phyloP scores from a whole-genome alignment of 2,888 invertebrate genomes.

The Eupithecia centaureata region DNA sequence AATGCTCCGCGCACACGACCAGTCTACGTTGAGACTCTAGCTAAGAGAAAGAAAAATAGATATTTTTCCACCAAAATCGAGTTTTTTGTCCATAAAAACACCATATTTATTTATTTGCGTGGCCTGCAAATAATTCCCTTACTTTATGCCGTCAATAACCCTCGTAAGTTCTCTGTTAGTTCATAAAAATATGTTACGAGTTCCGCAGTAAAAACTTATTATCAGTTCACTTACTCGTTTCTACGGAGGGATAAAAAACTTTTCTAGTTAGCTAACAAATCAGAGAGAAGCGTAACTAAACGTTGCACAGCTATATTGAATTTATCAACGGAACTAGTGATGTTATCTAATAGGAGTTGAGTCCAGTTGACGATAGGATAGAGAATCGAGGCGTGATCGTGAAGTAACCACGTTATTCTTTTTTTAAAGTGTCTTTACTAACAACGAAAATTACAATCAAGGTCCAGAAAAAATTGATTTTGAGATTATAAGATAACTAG shows the following conservation, averaged over 20 bases:
- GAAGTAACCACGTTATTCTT: too few relatives aligned
- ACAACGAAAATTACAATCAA: too few relatives aligned
- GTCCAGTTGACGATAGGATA: too few relatives aligned
- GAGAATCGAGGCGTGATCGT: too few relatives aligned
- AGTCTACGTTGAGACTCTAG: neutral
- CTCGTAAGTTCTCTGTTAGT: constrained; percentile 9
- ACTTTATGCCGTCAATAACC: constrained; percentile 8
- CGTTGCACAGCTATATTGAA: neutral
- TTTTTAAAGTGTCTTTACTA: too few relatives aligned
- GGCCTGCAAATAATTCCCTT: constrained; percentile 1
- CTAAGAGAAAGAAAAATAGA: neutral
- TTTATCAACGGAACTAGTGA: neutral
- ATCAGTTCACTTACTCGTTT: constrained; percentile 23
- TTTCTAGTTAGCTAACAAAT: constrained; percentile 22
- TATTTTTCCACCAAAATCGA: neutral
- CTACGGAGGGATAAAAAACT: constrained; percentile 16
- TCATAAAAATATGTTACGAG: constrained; percentile 20
- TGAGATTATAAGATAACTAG: too few relatives aligned
- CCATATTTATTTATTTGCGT: neutral
- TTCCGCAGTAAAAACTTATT: constrained; percentile 18
- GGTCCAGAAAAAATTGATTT: too few relatives aligned
- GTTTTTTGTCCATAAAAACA: neutral
- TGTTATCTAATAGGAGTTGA: too few relatives aligned
- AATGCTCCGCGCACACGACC: neutral
- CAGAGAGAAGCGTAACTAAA: constrained; percentile 9